Conservation (phyloP, 1,140 invertebrate species). For the Oppia nitens region DNA sequence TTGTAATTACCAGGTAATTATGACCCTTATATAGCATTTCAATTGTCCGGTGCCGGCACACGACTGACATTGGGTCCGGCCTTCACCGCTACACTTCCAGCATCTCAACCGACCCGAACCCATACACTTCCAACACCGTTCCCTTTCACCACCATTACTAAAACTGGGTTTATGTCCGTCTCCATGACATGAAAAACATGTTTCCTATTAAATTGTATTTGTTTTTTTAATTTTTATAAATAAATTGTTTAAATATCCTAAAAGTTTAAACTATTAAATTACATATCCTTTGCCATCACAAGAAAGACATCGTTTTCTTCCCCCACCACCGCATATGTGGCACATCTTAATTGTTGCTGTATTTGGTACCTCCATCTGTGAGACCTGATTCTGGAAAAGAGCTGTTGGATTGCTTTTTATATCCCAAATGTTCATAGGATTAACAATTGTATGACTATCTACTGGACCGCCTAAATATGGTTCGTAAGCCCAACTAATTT, state of each 20-base stretch:
- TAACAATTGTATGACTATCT: constrained; percentile 27
- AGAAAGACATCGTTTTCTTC: constrained; percentile 33
- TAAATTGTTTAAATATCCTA: not conserved
- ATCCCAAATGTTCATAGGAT: constrained; percentile 39
- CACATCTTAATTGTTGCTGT: constrained; percentile 39
- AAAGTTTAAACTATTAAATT: not conserved
- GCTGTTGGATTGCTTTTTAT: constrained; percentile 29
- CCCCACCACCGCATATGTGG: constrained; percentile 35
- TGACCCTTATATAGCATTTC: constrained; percentile 35
- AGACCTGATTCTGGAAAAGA: constrained; percentile 33
- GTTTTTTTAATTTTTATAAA: not conserved
- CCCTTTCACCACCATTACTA: constrained; percentile 24
- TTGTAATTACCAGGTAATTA: constrained; percentile 34
- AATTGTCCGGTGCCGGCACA: constrained; percentile 35
- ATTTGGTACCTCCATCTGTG: constrained; percentile 37
- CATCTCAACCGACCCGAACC: constrained; percentile 26
- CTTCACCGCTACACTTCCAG: constrained; percentile 32
- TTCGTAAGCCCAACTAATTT: constrained; percentile 37
- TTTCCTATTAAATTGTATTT: constrained; percentile 16
- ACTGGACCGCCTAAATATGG: constrained; percentile 30
- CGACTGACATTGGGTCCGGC: constrained; percentile 30
- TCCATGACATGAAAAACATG: constrained; percentile 28
- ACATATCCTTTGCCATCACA: constrained; percentile 34
- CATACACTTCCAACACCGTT: constrained; percentile 33
- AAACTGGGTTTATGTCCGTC: constrained; percentile 25